Conservation (phyloP, 92 coral and sea anemone genomes). For the Porites evermanni region DNA sequence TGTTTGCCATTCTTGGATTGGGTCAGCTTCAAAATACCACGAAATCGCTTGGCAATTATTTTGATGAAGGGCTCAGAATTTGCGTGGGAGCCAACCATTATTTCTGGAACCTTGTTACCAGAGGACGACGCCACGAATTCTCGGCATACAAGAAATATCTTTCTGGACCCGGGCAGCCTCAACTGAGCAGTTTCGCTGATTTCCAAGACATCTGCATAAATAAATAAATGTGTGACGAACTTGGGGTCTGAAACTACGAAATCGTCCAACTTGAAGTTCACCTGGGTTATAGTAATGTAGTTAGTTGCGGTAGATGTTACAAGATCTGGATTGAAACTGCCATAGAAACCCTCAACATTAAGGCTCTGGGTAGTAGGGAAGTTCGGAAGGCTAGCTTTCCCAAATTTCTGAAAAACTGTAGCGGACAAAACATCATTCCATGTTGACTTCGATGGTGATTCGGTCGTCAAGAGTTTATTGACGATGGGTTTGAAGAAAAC, state of each 20-base stretch:
- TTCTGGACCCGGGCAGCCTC: constrained; percentile 31
- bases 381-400: constrained; percentile 40
- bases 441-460: constrained; percentile 10
- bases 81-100: constrained; percentile 38
- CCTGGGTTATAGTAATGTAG: constrained; percentile 49
- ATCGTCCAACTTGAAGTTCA: constrained; percentile 42
- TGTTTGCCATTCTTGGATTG: constrained; percentile 44
- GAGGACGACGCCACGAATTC: constrained; percentile 40
- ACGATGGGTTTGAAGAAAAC: constrained; percentile 41
- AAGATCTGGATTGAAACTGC: constrained; percentile 55
- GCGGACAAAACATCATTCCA: constrained; percentile 40
- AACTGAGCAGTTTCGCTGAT: constrained; percentile 35
- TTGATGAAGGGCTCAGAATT: constrained; percentile 46
- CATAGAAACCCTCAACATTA: constrained; percentile 29
- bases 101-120: constrained; percentile 46
- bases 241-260: constrained; percentile 43
- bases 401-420: constrained; percentile 35
- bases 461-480: constrained; percentile 18
- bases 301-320: constrained; percentile 56
- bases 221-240: constrained; percentile 53
- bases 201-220: constrained; percentile 53
- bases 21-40: constrained; percentile 49
- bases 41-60: constrained; percentile 42
- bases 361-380: constrained; percentile 14
- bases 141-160: constrained; percentile 42